These are phyloP conservation scores for Apostichopus japonicus DNA, from an alignment of 35 echinoderm and acorn worm species.

Conservation along the genomic window DNA sequence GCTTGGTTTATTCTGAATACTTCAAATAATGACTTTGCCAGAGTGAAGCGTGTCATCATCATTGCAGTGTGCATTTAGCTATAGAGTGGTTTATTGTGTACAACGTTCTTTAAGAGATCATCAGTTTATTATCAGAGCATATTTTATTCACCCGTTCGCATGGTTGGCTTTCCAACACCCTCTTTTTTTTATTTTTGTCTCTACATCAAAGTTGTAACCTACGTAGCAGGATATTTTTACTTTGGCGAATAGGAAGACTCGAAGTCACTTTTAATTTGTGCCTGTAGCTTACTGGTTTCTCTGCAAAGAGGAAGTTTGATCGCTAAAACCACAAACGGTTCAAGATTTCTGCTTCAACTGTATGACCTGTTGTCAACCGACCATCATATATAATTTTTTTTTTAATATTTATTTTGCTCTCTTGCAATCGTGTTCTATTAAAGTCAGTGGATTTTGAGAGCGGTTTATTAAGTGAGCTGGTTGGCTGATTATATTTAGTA, in stretches of 20 bases:
- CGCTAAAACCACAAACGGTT: not conserved
- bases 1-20: conserved; percentile 12
- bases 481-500: not conserved
- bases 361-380: not conserved
- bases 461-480: not conserved
- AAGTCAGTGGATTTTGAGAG: not conserved
- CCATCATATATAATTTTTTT: not conserved
- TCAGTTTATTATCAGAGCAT: conserved; percentile 8
- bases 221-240: too few species aligned
- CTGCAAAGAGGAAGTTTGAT: not conserved
- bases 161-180: not conserved
- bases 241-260: too few species aligned
- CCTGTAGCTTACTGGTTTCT: too few species aligned
- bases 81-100: not conserved
- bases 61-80: not conserved
- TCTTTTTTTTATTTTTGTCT: not conserved
- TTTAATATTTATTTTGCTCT: not conserved
- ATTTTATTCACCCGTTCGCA: not conserved
- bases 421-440: not conserved
- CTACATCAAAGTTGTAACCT: too few species aligned
- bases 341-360: not conserved
- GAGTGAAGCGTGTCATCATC: not conserved
- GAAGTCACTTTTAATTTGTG: too few species aligned
- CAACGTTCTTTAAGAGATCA: not conserved
- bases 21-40: conserved; percentile 37